phyloP scores from a whole-genome alignment of 1,140 invertebrate species.

The Drosophila serrata region DNA sequence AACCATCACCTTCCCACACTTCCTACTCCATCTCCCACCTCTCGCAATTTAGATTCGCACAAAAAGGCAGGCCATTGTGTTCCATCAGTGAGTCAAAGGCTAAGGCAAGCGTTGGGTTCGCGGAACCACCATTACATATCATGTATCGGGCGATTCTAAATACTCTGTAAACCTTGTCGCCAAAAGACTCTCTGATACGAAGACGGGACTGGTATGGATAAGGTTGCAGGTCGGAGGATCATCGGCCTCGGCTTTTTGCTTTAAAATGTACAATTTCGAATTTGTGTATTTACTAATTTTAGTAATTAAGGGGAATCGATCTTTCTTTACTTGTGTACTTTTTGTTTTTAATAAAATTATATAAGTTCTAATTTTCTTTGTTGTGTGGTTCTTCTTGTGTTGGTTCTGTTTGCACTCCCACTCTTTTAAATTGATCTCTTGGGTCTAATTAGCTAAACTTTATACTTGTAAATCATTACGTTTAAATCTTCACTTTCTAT shows the following conservation, averaged over 20 bases:
- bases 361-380: constrained; percentile 69
- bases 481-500: constrained; percentile 75
- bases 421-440: constrained; percentile 50
- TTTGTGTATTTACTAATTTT: constrained; percentile 82
- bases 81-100: constrained; percentile 23
- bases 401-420: constrained; percentile 46
- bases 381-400: constrained; percentile 42
- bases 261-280: constrained; percentile 82
- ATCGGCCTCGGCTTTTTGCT: constrained; percentile 48
- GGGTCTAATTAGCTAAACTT: constrained; percentile 81
- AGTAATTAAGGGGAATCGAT: constrained; percentile 65
- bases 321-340: constrained; percentile 54
- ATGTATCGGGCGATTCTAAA: background rate
- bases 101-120: constrained; percentile 31
- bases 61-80: background rate
- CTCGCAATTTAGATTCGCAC: background rate
- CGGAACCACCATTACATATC: constrained; percentile 9
- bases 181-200: constrained; percentile 1
- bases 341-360: constrained; percentile 68
- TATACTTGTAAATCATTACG: constrained; percentile 72
- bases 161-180: constrained; percentile 35
- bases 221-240: constrained; percentile 1
- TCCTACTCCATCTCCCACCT: background rate
- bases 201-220: background rate
- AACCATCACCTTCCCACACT: constrained; percentile 8